Evolutionary conservation across 64 coral and sea anemone genomes (phyloP), one percentile per base, ranked within the genome.

Genomic region (Anthopleura sola): DNA sequence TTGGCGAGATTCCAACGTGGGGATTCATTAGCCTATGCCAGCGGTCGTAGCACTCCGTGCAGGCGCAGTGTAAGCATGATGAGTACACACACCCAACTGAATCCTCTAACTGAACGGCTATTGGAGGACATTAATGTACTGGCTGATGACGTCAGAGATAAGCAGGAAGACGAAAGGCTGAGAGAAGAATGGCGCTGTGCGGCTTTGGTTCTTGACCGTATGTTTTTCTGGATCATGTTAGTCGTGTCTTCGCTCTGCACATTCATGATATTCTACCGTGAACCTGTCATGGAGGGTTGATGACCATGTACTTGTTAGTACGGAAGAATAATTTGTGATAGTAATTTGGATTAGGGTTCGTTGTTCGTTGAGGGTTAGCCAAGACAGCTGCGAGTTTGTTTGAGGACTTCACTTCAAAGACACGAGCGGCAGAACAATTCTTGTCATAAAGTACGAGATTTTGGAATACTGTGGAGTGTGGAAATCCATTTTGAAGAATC

Each of bases 121-220:
- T 83, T 97, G 78, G 90, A 97, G 36, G 94, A 92, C 71, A 97
- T 97, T 5, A 97, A 90, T 77, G 82, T 86, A 23, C 85, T 97
- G 39, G 94, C 94, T 24, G 94, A 97, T 18, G 94, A 97, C 78
- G 94, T 97, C 18, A 81, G 87, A 31, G 90, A 90, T 6, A 86
- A 78, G 37, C 94, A 97, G 31, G 94, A 97, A 39, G 94, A 97
- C 38, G 94, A 97, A 36, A 97, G 94, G 20, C 81, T 93, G 3
- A 53, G 94, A 26, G 94, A 97, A 29, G 94, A 97, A 37, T 97
- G 94, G 94, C 83, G 94, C 29, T 91, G 87, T 40, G 94, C 94
- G 4, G 94, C 94, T 1, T 71, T 97, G 11, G 58, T 62, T 26
- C 76, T 90, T 69, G 89, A 91, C 50, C 83, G 89, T 28, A 91